Percentiles rank a stretch among this genome's conserved stretches.
Evolutionary conservation across 2,113 vertebrate species (phyloP).

Genomic region (Scartelaos histophorus): DNA sequence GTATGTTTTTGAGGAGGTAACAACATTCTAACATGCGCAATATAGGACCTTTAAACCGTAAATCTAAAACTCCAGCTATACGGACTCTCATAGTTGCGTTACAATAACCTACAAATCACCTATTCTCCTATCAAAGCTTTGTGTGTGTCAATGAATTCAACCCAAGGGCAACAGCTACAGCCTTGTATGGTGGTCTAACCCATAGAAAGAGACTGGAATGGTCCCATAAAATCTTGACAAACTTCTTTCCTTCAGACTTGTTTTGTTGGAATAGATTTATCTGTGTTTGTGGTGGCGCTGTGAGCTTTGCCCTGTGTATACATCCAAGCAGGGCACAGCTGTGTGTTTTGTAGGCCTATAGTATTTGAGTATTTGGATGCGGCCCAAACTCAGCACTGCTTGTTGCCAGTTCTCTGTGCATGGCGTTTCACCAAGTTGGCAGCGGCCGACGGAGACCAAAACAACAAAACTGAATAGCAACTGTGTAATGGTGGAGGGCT

Average conservation of each 20-base stretch:
- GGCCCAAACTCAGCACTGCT: conserved; percentile 36
- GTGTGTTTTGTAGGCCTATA: conserved; percentile 48
- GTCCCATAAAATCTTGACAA: conserved; percentile 8
- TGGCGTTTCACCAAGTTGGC: conserved; percentile 53
- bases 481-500: conserved; percentile 35
- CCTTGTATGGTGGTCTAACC: neutral
- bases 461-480: conserved; percentile 40
- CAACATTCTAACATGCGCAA: no score
- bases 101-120: no score
- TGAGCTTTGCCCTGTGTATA: conserved; percentile 6
- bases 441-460: conserved; percentile 35
- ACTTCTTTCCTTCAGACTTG: neutral
- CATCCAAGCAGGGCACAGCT: conserved; percentile 26
- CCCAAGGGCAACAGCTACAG: neutral
- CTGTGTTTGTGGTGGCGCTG: neutral
- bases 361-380: conserved; percentile 24
- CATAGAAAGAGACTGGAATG: neutral
- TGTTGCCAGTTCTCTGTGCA: conserved; percentile 43
- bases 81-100: neutral
- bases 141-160: neutral
- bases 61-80: neutral
- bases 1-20: no score
- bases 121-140: neutral
- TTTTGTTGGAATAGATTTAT: neutral
- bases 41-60: neutral